Evolutionary conservation across 2,888 invertebrate species (phyloP), one percentile per base, ranked within the genome.

Genomic region (Thumatha senex): DNA sequence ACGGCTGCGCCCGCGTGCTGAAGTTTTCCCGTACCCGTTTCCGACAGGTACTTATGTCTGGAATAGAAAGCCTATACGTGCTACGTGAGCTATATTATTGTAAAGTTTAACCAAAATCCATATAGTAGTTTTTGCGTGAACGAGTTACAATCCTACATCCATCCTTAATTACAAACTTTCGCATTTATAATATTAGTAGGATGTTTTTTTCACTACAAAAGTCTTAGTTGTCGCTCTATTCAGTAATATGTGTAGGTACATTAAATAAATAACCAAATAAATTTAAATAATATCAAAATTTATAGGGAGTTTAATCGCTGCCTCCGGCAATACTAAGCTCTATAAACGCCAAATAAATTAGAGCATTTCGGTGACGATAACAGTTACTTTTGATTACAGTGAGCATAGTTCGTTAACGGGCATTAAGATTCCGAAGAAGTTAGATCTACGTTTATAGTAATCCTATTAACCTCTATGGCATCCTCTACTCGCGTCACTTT

Each of bases 361-460:
- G 48, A 47, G 33, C 12, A 45, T 56, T 65, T 41, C 14, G 34
- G 38, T 29, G 55, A 55, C 48, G 48, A 54, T 62, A 50, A 61
- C 51, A 48, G 50, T 54, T 52, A 54, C 43, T 55, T 57, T 68
- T 70, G 69, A 74, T 74, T 63, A 64, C 57, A 58, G 11, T 53
- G 52, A 61, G 60, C 61, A 67, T 68, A 77, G 74, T 74, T 71
- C 66, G 59, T 54, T 78, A 79, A 78, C 67, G n/a, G 67, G 72
- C 50, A 74, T 77, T 79, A 76, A 58, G 58, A 74, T 78, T 77
- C 76, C 70, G 71, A 64, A 68, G 60, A 70, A 67, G 65, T 52
- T 66, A 65, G 58, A 56, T 65, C 56, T 61, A 59, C 60, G 55
- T 54, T 51, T 56, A 54, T 55, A 46, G 18, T 79, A 78, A 82